Evolutionary conservation across 2,113 vertebrate genomes (phyloP).

Genomic region (Chrysochloris asiatica): DNA sequence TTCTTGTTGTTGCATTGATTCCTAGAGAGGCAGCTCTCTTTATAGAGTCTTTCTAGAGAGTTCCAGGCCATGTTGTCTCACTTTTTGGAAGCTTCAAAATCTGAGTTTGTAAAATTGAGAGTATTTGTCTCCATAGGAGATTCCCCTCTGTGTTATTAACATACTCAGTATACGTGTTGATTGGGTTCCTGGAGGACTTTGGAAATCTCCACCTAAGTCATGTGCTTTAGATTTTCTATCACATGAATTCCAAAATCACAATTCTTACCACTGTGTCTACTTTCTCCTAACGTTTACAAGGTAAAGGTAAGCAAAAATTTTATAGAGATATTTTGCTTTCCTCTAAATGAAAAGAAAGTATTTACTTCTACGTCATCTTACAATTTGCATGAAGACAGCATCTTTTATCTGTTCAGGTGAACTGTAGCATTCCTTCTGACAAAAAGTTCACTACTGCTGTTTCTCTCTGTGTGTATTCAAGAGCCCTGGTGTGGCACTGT

Average conservation of each 20-base stretch:
- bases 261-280: neutral
- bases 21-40: neutral
- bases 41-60: neutral
- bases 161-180: neutral
- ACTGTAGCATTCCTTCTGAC: neutral
- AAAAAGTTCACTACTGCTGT: neutral
- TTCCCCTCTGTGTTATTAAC: neutral
- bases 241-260: neutral
- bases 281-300: neutral
- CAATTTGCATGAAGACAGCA: neutral
- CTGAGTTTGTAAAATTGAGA: neutral
- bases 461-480: too few relatives aligned
- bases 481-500: too few relatives aligned
- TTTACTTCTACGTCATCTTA: neutral
- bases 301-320: neutral
- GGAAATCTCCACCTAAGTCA: neutral
- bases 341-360: neutral
- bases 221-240: neutral
- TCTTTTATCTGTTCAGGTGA: neutral
- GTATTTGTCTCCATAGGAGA: neutral
- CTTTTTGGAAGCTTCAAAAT: conserved; percentile 23
- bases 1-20: too few relatives aligned
- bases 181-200: neutral
- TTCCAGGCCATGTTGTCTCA: neutral
- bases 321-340: neutral